These are phyloP conservation scores for Petroica traversi DNA, from an alignment of 2,113 vertebrate genomes.

Conservation along the genomic window DNA sequence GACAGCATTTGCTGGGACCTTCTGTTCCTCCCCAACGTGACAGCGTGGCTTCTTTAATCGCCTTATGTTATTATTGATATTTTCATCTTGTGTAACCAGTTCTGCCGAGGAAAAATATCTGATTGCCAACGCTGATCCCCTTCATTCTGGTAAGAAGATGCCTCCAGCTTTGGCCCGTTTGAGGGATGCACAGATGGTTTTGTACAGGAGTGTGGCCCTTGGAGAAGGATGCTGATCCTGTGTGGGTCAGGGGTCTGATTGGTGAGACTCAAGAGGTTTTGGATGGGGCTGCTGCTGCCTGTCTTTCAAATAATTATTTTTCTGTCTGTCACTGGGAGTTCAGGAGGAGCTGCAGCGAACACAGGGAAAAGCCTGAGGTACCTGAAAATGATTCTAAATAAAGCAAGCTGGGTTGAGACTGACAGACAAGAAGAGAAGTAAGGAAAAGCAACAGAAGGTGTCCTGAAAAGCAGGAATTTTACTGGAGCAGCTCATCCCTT, in stretches of 20 bases:
- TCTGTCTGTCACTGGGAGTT: not conserved
- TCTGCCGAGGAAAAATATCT: not conserved
- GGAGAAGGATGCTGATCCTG: not conserved
- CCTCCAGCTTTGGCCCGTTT: not conserved
- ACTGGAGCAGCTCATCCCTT: not conserved
- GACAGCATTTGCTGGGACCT: conserved; percentile 43
- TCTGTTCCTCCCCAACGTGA: conserved; percentile 40
- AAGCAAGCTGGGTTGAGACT: not conserved
- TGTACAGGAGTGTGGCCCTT: not conserved
- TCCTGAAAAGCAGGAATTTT: not conserved
- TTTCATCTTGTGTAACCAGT: not conserved
- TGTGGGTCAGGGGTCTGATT: not conserved
- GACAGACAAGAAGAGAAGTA: not conserved
- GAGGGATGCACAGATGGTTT: not conserved
- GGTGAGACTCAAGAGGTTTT: not conserved
- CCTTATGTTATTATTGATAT: conserved; percentile 46
- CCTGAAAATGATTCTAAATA: not conserved
- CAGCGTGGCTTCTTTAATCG: not conserved
- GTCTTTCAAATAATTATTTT: not conserved
- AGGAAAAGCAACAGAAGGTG: not conserved
- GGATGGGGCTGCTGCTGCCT: not conserved
- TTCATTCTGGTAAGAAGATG: not conserved
- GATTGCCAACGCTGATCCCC: conserved; percentile 2
- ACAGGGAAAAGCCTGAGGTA: not conserved
- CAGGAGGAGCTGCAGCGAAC: not conserved